Evolutionary conservation across 2,888 invertebrate genomes (phyloP).

Genomic region (Luperina nickerlii): DNA sequence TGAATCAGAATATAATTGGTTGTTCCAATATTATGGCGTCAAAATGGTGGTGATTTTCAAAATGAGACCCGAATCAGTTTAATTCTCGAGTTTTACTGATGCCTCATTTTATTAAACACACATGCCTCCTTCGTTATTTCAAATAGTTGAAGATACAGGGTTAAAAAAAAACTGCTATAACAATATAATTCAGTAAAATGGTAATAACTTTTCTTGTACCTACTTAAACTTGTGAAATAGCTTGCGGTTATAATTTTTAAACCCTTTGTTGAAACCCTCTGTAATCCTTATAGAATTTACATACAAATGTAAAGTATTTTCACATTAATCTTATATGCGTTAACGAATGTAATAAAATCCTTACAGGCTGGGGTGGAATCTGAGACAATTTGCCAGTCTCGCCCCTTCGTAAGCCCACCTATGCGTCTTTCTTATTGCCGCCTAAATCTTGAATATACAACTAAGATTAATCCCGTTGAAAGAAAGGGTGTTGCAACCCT

Average conservation of each 20-base stretch:
- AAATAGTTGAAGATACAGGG: background rate
- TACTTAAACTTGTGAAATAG: constrained; percentile 9
- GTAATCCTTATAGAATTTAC: constrained; percentile 77
- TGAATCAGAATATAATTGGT: constrained; percentile 65
- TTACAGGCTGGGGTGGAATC: constrained; percentile 83
- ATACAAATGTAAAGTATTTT: constrained; percentile 84
- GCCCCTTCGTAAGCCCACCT: constrained; percentile 88
- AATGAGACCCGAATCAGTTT: constrained; percentile 13
- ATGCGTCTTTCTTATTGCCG: constrained; percentile 90
- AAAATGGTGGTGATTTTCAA: constrained; percentile 33
- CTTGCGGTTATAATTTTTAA: constrained; percentile 57
- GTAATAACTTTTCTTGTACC: constrained; percentile 8
- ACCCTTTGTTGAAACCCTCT: constrained; percentile 57
- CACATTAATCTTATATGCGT: constrained; percentile 88
- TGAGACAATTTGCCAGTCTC: constrained; percentile 89
- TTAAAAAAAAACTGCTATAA: background rate
- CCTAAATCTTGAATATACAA: constrained; percentile 90
- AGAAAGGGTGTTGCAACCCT: constrained; percentile 87
- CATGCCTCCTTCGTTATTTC: background rate
- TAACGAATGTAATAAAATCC: constrained; percentile 90
- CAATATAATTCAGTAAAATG: background rate
- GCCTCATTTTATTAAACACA: background rate
- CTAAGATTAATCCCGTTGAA: constrained; percentile 89
- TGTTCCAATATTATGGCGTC: constrained; percentile 32
- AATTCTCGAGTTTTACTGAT: background rate